Evolutionary conservation across 2,797 vertebrate genomes (phyloP).

Genomic region (Tiaroga cobitis): DNA sequence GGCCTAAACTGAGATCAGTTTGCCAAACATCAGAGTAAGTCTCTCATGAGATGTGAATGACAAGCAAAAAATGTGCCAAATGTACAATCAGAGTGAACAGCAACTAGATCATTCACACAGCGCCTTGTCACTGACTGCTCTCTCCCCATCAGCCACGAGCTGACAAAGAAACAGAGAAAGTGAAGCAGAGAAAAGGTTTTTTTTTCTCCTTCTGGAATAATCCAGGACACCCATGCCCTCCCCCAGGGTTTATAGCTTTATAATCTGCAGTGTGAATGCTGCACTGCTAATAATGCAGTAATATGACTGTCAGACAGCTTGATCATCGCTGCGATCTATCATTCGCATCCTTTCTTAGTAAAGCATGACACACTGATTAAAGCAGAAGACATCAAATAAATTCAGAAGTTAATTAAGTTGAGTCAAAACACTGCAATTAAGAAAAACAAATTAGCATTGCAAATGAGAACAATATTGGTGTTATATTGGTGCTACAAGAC

Average conservation of each 20-base stretch:
- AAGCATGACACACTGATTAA: not conserved
- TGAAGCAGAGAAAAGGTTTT: not conserved
- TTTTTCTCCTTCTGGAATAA: not conserved
- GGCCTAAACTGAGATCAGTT: slow-evolving; percentile 35
- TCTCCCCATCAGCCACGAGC: not conserved
- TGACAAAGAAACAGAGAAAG: slow-evolving; percentile 7
- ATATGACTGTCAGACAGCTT: not conserved
- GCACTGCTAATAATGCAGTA: slow-evolving; percentile 24
- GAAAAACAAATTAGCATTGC: not conserved
- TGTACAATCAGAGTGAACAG: slow-evolving; percentile 24
- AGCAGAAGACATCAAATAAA: not conserved
- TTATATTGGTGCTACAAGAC: not conserved
- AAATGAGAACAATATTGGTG: not conserved
- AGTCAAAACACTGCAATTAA: not conserved
- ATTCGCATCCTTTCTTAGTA: not conserved
- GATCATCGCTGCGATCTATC: not conserved
- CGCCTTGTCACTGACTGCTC: slow-evolving; percentile 11
- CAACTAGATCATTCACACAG: not conserved
- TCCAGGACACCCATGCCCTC: slow-evolving; percentile 30
- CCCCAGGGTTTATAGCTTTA: slow-evolving; percentile 25
- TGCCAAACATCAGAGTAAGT: slow-evolving; percentile 34
- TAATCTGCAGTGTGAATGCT: slow-evolving; percentile 29
- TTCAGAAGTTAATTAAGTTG: not conserved
- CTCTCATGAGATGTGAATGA: slow-evolving; percentile 31
- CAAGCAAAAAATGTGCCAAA: slow-evolving; percentile 30